phyloP scores from a whole-genome alignment of 1,140 invertebrate genomes.

The Neuroterus valhalla region DNA sequence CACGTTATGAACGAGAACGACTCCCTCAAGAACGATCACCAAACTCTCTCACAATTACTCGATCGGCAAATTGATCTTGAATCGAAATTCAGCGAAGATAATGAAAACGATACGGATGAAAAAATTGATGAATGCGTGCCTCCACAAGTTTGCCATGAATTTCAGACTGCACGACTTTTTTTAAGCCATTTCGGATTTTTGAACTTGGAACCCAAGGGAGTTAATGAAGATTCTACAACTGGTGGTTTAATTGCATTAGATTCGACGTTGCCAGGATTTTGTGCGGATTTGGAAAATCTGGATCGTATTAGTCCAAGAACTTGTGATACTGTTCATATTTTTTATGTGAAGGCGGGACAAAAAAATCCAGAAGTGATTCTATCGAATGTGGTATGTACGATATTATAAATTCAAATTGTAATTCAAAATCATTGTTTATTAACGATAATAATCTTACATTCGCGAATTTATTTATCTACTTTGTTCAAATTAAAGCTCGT shows the following conservation, averaged over 20 bases:
- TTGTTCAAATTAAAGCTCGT: no score
- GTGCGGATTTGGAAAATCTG: conserved; percentile 82
- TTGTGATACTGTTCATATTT: conserved; percentile 94
- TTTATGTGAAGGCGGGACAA: conserved; percentile 94
- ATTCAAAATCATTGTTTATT: no score
- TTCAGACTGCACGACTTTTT: conserved; percentile 95
- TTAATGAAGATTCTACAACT: conserved; percentile 73
- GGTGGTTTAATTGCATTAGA: conserved; percentile 86
- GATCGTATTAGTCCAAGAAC: conserved; percentile 89
- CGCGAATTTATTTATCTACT: no score
- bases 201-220: conserved; percentile 82
- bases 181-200: conserved; percentile 96
- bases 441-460: no score
- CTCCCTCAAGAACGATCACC: conserved; percentile 73
- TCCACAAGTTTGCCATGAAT: conserved; percentile 90
- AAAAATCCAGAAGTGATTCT: conserved; percentile 86
- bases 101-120: conserved; percentile 72
- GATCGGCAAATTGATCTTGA: conserved; percentile 74
- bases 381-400: conserved; percentile 86
- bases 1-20: conserved; percentile 80
- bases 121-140: conserved; percentile 84
- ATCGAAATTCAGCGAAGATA: conserved; percentile 74
- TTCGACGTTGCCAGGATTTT: conserved; percentile 82
- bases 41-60: conserved; percentile 63
- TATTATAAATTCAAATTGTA: no score